These are phyloP conservation scores for Eudorcas thomsonii DNA, from an alignment of 2,113 vertebrate species.

Conservation along the genomic window DNA sequence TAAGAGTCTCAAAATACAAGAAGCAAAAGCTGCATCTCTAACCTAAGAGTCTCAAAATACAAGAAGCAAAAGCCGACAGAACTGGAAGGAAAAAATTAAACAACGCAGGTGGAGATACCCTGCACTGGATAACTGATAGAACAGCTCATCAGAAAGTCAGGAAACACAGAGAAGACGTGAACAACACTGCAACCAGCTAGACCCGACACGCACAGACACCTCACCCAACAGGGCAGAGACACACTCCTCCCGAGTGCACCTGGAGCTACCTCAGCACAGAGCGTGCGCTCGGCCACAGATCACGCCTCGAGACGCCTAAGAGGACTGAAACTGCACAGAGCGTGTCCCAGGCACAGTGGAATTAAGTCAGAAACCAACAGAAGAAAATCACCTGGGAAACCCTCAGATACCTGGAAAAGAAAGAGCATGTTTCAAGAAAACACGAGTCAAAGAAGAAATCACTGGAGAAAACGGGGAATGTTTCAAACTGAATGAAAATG, in stretches of 20 bases:
- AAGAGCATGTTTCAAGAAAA: not conserved
- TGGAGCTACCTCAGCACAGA: not conserved
- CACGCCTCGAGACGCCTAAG: accelerated
- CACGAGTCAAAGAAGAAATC: not conserved
- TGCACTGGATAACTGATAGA: accelerated
- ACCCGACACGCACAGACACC: too few relatives aligned
- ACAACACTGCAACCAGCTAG: too few relatives aligned
- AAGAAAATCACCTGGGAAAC: not conserved
- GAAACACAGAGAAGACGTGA: not conserved
- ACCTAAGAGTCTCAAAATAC: not conserved
- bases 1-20: not conserved
- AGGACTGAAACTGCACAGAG: not conserved
- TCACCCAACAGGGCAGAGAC: not conserved
- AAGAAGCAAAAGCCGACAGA: not conserved
- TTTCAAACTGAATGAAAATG: not conserved
- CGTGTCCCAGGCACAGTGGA: too few relatives aligned
- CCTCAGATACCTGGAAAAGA: not conserved
- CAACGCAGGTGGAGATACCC: not conserved
- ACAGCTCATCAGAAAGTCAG: not conserved
- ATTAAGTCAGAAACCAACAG: not conserved
- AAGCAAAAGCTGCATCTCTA: too few relatives aligned
- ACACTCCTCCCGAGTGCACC: accelerated
- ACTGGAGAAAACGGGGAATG: not conserved
- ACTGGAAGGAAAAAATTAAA: not conserved
- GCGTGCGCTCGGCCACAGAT: not conserved